Conservation (phyloP, 2,797 vertebrate genomes). For the Crypturellus tataupa region DNA sequence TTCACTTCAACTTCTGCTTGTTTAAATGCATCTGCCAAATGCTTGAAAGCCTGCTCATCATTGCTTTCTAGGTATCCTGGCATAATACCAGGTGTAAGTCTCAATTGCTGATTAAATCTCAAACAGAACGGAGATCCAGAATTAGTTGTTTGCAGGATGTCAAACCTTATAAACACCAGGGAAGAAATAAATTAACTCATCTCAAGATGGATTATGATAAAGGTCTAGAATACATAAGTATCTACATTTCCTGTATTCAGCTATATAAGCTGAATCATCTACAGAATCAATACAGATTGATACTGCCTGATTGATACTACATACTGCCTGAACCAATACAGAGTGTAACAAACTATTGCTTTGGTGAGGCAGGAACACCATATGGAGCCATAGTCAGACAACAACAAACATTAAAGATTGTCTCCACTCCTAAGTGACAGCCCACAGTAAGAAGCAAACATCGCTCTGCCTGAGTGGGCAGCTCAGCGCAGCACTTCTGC, state of each 20-base stretch:
- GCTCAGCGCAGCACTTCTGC: not conserved
- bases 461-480: not conserved
- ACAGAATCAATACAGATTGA: not conserved
- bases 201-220: slow-evolving; percentile 32
- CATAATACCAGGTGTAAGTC: slow-evolving; percentile 30
- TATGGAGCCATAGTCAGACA: not conserved
- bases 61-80: slow-evolving; percentile 52
- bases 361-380: not conserved
- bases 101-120: slow-evolving; percentile 62
- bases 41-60: slow-evolving; percentile 9
- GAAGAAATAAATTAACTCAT: slow-evolving; percentile 56
- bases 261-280: slow-evolving; percentile 18
- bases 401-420: not conserved
- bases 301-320: too few relatives aligned
- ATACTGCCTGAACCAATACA: slow-evolving; percentile 24
- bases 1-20: not conserved
- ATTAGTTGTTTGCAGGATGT: slow-evolving; percentile 57
- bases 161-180: slow-evolving; percentile 48
- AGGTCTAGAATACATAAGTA: slow-evolving; percentile 55
- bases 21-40: slow-evolving; percentile 25
- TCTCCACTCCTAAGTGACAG: not conserved
- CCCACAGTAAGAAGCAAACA: not conserved
- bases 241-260: slow-evolving; percentile 21
- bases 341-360: not conserved
- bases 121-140: slow-evolving; percentile 1